Evolutionary conservation across 1,140 invertebrate species (phyloP), one percentile per base, ranked within the genome.

Genomic region (Maniola jurtina): DNA sequence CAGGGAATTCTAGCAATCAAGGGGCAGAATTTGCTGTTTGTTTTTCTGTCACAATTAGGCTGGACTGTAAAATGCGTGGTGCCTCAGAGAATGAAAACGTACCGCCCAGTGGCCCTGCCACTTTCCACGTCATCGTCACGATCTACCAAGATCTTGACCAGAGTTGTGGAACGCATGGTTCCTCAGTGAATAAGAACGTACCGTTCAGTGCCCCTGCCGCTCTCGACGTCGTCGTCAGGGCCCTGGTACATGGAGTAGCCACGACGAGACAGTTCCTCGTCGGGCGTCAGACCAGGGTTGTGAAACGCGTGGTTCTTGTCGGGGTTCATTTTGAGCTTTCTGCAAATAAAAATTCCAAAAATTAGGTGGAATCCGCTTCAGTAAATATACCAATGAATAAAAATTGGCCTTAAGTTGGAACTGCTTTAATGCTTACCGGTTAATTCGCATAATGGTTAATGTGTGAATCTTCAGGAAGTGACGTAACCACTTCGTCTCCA

Each of bases 211-310:
- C 70, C 73, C 48, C 80, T 64, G 65, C 76, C 79, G 59, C 81
- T 84, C 65, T 88, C 88, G 0, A 84, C 61, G 67, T 90, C 88
- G 0, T 77, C 77, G 0, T 79, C 78, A 1, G 67, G 42, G 10
- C 62, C 66, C 71, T 79, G 72, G 76, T 90, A 90, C 88, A 90
- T 90, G 71, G 88, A 86, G 81, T 80, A 90, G 6, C 88, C 88
- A 36, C 88, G 83, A 4, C 80, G 71, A 16, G 86, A 77, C 64
- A 90, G 68, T 75, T 90, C 88, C 76, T 90, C 88, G 25, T 89
- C 84, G 14, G 88, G 86, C 5, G 73, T 57, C 14, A 90, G 62
- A 10, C 68, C 75, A 0, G 88, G 88, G 73, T 88, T 90, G 65
- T 85, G 80, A 80, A 88, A 90, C 4, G 88, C 86, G 76, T 88